Conservation (phyloP, 64 coral and sea anemone species). For the Pocillopora verrucosa region DNA sequence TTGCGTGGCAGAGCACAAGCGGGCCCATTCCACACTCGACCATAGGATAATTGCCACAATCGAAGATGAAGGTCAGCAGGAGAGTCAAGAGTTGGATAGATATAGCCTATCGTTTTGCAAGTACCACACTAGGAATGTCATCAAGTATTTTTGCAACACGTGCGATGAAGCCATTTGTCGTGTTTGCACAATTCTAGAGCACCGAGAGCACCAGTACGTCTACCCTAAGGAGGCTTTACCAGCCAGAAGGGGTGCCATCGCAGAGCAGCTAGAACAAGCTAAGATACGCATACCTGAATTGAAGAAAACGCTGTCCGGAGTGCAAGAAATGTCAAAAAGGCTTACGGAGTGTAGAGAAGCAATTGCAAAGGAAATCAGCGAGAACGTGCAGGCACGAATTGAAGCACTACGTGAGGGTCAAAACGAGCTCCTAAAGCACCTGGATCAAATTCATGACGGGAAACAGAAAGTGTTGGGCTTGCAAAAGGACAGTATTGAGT, state of each 20-base stretch:
- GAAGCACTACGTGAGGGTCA: conserved; percentile 71
- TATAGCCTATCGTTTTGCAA: conserved; percentile 96
- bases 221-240: conserved; percentile 82
- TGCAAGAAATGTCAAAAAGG: conserved; percentile 83
- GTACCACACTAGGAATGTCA: conserved; percentile 94
- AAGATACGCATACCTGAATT: conserved; percentile 74
- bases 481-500: conserved; percentile 93
- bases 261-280: conserved; percentile 60
- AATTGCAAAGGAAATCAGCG: conserved; percentile 79
- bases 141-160: conserved; percentile 98
- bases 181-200: conserved; percentile 95
- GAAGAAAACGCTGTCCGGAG: conserved; percentile 67
- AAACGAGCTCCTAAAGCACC: conserved; percentile 59
- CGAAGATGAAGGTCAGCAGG: conserved; percentile 30
- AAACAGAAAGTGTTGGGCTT: conserved; percentile 92
- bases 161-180: conserved; percentile 97
- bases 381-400: conserved; percentile 72
- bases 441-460: conserved; percentile 70
- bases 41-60: conserved; percentile 67
- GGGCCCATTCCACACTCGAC: conserved; percentile 80
- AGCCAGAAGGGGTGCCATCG: conserved; percentile 61
- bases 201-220: conserved; percentile 91
- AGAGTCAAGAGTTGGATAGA: conserved; percentile 77
- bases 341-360: conserved; percentile 82
- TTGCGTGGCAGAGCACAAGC: conserved; percentile 93